Base-by-base conservation (phyloP, 1,140 invertebrate species). In the Phenacoccus solenopsis region DNA sequence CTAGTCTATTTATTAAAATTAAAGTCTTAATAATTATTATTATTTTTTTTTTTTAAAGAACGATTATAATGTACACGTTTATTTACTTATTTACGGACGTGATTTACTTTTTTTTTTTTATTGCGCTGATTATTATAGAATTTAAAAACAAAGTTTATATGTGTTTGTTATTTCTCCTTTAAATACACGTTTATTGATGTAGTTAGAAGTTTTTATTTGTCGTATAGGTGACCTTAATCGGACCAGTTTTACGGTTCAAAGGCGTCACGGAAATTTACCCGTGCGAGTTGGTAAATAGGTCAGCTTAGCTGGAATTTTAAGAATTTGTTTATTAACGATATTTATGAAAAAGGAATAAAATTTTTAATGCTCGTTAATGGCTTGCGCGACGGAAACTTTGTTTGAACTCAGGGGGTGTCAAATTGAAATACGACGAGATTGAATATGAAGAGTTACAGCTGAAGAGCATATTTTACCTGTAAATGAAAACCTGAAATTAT, bases 121-220 rank as follows among this genome's bases (percentile, higher is more conserved):
- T 10, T 64, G 20, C 21, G 59, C 21, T 64, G 59, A 16, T 10
- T 27, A 64, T n/a, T 16, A n/a, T 38, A 59, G 21, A 64, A 64
- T 64, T n/a, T 24, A 64, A 64, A 64, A 24, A 24, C 20, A 64
- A 64, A 64, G 21, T 64, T 64, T 64, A 64, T 64, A 22, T 64
- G 25, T 64, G 59, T 64, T 64, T 64, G 59, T 64, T 64, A 64
- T 64, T 64, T 64, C 25, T 3, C 2, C 22, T 27, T 64, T 64
- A 64, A 64, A 25, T 64, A 64, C 59, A 64, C 59, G 21, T 64
- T 64, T 64, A 64, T 64, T 64, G 59, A 64, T 64, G 59, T 64
- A 64, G 12, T 64, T 64, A 25, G 21, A 25, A 25, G 22, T 64
- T 64, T 64, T 64, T 64, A 25, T 64, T 64, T 24, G 12, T 24